Conservation (phyloP, 2,888 invertebrate species). For the Hirtodrosophila duncani region DNA sequence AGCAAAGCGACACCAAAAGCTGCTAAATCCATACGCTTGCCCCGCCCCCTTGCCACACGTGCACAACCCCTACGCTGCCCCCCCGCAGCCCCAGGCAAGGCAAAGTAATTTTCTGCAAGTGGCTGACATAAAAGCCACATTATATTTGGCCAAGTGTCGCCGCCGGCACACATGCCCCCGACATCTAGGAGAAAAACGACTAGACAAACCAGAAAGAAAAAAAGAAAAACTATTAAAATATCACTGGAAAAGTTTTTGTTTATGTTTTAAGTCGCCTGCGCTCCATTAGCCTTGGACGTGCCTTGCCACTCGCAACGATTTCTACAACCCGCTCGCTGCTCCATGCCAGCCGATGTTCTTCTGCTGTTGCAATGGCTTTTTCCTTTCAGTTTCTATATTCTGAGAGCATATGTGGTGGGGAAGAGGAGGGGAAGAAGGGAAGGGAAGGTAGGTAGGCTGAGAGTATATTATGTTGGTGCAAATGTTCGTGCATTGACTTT, state of each 20-base stretch:
- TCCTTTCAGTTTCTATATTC: no score
- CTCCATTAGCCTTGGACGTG: slow-evolving; percentile 65
- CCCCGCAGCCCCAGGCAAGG: neutral
- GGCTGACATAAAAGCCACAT: slow-evolving; percentile 70
- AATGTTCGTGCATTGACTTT: no score
- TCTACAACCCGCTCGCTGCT: slow-evolving; percentile 2
- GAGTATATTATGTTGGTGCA: no score
- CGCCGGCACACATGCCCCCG: slow-evolving; percentile 45
- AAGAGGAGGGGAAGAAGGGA: no score
- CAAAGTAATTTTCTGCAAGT: slow-evolving; percentile 67
- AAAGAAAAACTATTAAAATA: slow-evolving; percentile 62
- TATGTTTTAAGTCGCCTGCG: slow-evolving; percentile 61
- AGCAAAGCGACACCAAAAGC: slow-evolving; percentile 11
- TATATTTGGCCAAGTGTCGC: slow-evolving; percentile 70
- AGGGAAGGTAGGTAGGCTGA: no score
- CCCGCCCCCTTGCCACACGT: neutral
- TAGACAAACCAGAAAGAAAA: neutral
- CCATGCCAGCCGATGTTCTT: slow-evolving; percentile 4
- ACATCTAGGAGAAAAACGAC: neutral
- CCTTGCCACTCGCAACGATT: slow-evolving; percentile 41
- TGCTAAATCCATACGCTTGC: no score
- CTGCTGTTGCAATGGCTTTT: slow-evolving; percentile 50
- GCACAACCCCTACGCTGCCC: no score
- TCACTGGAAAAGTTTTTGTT: slow-evolving; percentile 66
- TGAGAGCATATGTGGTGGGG: no score